Base-by-base conservation (phyloP, 2,797 vertebrate genomes). In the Cossypha polioptera region DNA sequence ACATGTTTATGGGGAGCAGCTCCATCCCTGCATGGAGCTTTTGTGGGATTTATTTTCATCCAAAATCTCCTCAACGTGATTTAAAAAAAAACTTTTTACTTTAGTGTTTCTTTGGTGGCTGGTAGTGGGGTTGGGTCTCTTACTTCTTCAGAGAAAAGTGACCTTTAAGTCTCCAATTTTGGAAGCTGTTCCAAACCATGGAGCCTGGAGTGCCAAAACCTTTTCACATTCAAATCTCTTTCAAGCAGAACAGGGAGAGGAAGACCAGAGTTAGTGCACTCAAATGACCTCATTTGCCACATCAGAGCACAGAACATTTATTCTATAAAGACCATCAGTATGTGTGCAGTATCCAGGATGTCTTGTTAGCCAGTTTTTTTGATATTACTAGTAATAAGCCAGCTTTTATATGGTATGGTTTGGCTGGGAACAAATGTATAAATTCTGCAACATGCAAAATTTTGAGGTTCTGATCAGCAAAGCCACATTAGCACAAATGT, bases 211-310 rank as follows among this genome's bases (percentile, higher is more conserved):
- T 94, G 96, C 95, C 96, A 96, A 95, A 95, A 90, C 62, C 79
- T 92, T 96, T 96, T 94, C 89, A 94, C 94, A 92, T 95, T 95
- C 94, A 92, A 96, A 96, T 96, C 55, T 81, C 89, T 95, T 94
- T 96, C 91, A 90, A 92, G 87, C 89, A 95, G 96, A 96, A 90
- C 85, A 84, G 90, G 76, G 62, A 75, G 80, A 91, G 87, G 91
- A 90, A 94, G 79, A 94, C 40, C 62, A 76, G 57, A 90, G 90
- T 84, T 67, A 84, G 69, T 96, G 95, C 94, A 96, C 96, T 96
- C 82, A 91, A 13, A 92, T 94, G 94, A 96, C 96, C 96, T 94
- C 95, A 94, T 94, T 95, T 94, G 92, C 96, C 96, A 97, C 95
- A 97, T 96, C 94, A 95, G 87, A 97, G 87, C 89, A 90, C 90